A percentile compares a stretch with the other conserved stretches of the same genome.
Conservation (phyloP, 1,140 invertebrate genomes). For the Pissodes strobi region DNA sequence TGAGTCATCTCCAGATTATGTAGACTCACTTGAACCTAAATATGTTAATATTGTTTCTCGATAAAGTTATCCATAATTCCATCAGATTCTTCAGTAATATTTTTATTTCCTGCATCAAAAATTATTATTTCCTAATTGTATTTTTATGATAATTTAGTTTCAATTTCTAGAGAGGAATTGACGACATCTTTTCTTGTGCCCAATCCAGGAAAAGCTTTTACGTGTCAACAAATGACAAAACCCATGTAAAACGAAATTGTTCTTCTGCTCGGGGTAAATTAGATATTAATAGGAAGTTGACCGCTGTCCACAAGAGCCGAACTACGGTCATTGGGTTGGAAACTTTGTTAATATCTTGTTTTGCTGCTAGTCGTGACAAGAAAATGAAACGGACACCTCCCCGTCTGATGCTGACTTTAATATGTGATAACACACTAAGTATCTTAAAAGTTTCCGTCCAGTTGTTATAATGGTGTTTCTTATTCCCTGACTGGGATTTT, state of each 20-base stretch:
- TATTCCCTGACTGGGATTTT: conserved; percentile 2
- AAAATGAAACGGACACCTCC: conserved; percentile 30
- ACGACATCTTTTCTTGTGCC: too few relatives aligned
- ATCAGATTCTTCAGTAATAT: too few relatives aligned
- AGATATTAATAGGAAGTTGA: conserved; percentile 39
- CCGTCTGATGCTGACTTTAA: conserved; percentile 16
- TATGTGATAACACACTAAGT: conserved; percentile 37
- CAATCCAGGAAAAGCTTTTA: too few relatives aligned
- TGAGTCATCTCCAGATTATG: too few relatives aligned
- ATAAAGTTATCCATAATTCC: too few relatives aligned
- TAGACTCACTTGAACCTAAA: too few relatives aligned
- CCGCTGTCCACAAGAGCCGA: conserved; percentile 35
- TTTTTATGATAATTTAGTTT: too few relatives aligned
- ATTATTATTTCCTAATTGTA: too few relatives aligned
- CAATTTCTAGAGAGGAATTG: too few relatives aligned
- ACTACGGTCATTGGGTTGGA: conserved; percentile 35
- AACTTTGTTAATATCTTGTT: conserved; percentile 41
- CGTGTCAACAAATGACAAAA: conserved; percentile 8
- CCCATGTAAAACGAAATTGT: conserved; percentile 15
- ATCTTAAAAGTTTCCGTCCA: conserved; percentile 19
- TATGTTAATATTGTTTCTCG: too few relatives aligned
- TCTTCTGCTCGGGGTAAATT: conserved; percentile 35
- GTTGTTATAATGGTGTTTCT: conserved; percentile 14
- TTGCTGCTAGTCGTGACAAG: conserved; percentile 36
- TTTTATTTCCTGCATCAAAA: too few relatives aligned